Evolutionary conservation across 2,113 vertebrate genomes (phyloP).

Genomic region (Ranitomeya variabilis): DNA sequence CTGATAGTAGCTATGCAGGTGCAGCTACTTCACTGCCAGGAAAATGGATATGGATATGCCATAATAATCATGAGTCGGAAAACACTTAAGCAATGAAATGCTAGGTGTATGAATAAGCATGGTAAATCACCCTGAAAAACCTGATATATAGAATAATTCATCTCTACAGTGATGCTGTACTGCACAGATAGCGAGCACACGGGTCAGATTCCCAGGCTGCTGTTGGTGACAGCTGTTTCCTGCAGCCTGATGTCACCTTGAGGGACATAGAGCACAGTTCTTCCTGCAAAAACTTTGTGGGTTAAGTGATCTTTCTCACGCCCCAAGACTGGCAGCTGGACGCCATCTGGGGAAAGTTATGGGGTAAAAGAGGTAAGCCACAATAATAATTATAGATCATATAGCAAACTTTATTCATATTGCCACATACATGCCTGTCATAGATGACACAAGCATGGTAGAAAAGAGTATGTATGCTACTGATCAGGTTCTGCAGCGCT

Average conservation of each 20-base stretch:
- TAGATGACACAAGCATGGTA: background rate
- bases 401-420: background rate
- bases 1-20: background rate
- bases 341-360: slow-evolving; percentile 20
- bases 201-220: slow-evolving; percentile 68
- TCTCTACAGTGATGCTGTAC: slow-evolving; percentile 5
- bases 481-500: background rate
- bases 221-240: slow-evolving; percentile 75
- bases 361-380: slow-evolving; percentile 46
- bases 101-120: background rate
- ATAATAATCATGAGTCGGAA: background rate
- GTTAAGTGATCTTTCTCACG: slow-evolving; percentile 66
- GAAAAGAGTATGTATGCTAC: background rate
- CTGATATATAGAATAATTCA: background rate
- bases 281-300: slow-evolving; percentile 54
- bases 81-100: background rate
- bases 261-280: slow-evolving; percentile 45
- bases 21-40: background rate
- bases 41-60: background rate
- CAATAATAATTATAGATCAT: background rate
- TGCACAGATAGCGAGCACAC: slow-evolving; percentile 61
- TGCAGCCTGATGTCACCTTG: slow-evolving; percentile 76
- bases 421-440: background rate
- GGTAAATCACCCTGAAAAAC: too few species aligned
- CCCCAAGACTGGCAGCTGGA: slow-evolving; percentile 63